Percentiles rank a stretch among this genome's conserved stretches.
phyloP scores from a whole-genome alignment of 2,888 invertebrate species.

The Tricholauxania praeusta region DNA sequence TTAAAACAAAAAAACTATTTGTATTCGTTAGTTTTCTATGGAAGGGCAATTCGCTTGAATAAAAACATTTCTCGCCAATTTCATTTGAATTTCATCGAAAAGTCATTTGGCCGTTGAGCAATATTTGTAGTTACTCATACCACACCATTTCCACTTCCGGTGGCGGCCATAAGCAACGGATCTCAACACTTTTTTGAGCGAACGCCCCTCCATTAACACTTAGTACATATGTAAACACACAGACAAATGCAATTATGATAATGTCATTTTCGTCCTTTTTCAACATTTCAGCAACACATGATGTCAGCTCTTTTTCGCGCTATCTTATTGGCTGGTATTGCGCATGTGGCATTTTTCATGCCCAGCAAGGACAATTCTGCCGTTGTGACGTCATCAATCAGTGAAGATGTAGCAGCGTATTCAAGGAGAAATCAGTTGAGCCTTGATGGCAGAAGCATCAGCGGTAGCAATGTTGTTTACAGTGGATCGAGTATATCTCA shows the following conservation, averaged over 20 bases:
- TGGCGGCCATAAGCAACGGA: conserved; percentile 25
- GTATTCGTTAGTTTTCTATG: not conserved
- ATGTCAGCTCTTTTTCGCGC: conserved; percentile 37
- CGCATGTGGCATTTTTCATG: conserved; percentile 51
- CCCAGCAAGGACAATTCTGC: conserved; percentile 26
- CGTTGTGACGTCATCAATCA: conserved; percentile 57
- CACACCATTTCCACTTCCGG: conserved; percentile 29
- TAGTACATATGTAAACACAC: not conserved
- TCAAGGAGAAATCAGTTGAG: conserved; percentile 47
- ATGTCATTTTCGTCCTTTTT: conserved; percentile 37
- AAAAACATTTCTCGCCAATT: conserved; percentile 34
- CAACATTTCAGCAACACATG: conserved; percentile 15
- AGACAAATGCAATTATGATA: not conserved
- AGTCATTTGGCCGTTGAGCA: conserved; percentile 12
- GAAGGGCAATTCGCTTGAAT: conserved; percentile 24
- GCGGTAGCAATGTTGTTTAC: conserved; percentile 45
- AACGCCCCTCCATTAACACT: conserved; percentile 30
- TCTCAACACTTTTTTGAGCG: not conserved
- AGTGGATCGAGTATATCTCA: conserved; percentile 64
- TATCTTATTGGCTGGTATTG: conserved; percentile 57
- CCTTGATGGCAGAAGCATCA: conserved; percentile 50
- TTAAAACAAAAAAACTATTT: no score
- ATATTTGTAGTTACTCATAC: not conserved
- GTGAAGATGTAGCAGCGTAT: conserved; percentile 15
- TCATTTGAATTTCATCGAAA: conserved; percentile 15